Evolutionary conservation across 2,888 invertebrate genomes (phyloP).

Genomic region (Rugalucina vietnamica): DNA sequence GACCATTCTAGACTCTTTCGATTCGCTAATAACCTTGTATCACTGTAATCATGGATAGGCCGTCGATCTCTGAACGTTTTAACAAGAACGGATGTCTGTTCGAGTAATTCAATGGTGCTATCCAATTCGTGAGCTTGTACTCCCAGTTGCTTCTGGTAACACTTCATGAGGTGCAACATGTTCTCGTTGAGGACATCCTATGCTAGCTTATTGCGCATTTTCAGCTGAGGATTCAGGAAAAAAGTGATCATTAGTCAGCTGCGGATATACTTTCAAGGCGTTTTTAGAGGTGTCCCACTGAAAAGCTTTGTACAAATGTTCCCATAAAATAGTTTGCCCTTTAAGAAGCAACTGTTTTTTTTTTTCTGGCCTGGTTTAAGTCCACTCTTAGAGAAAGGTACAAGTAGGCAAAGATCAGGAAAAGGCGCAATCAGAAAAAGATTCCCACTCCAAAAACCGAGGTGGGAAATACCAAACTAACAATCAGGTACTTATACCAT

Average conservation of each 20-base stretch:
- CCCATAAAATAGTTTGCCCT: constrained; percentile 38
- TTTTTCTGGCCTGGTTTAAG: constrained; percentile 11
- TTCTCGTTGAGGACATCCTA: constrained; percentile 53
- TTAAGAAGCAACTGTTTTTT: constrained; percentile 15
- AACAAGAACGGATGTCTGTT: constrained; percentile 34
- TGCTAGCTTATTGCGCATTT: constrained; percentile 61
- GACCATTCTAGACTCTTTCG: constrained; percentile 37
- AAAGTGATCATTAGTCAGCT: constrained; percentile 53
- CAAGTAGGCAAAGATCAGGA: too few relatives aligned
- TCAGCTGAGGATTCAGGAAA: constrained; percentile 40
- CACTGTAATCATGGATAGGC: constrained; percentile 30
- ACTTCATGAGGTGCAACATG: constrained; percentile 53
- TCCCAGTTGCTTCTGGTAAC: constrained; percentile 36
- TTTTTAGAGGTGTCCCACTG: constrained; percentile 49
- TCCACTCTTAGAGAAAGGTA: constrained; percentile 55
- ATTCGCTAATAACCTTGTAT: constrained; percentile 34
- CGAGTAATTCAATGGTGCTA: constrained; percentile 37
- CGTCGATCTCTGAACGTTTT: constrained; percentile 34
- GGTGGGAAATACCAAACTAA: too few relatives aligned
- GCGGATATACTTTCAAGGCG: constrained; percentile 41
- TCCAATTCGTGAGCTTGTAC: constrained; percentile 31
- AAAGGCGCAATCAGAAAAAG: too few relatives aligned
- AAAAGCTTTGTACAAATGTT: constrained; percentile 48
- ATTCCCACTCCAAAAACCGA: too few relatives aligned
- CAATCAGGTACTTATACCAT: too few relatives aligned